A percentile compares a stretch with the other conserved stretches of the same genome.
Conservation (phyloP, 1,140 invertebrate species). For the Zaprionus gabonicus region DNA sequence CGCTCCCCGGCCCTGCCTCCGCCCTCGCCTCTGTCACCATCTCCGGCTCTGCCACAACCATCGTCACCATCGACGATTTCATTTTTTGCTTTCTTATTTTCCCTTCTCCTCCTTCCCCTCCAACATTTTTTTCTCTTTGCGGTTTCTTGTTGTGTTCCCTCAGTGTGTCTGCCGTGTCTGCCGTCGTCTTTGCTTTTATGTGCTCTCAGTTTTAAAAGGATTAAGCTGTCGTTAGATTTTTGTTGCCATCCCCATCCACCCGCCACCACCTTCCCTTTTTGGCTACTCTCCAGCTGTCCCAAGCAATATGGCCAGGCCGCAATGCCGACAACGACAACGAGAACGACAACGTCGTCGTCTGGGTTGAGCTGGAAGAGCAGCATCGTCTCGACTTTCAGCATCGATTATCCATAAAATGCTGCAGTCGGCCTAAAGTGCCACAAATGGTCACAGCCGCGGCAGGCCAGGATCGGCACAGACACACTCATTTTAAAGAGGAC, state of each 20-base stretch:
- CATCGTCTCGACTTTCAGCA: constrained; percentile 65
- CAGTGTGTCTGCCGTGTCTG: constrained; percentile 43
- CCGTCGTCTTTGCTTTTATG: constrained; percentile 61
- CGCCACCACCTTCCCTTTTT: constrained; percentile 25
- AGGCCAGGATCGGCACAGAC: constrained; percentile 14
- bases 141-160: constrained; percentile 44
- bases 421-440: constrained; percentile 36
- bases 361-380: constrained; percentile 15
- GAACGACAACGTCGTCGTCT: constrained; percentile 18
- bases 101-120: background rate
- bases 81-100: constrained; percentile 23
- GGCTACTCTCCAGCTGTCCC: constrained; percentile 25
- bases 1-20: background rate
- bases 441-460: constrained; percentile 23
- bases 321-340: constrained; percentile 9
- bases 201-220: constrained; percentile 78
- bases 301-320: constrained; percentile 19
- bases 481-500: constrained; percentile 12
- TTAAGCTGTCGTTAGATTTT: constrained; percentile 77
- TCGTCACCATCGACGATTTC: constrained; percentile 22
- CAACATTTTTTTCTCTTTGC: constrained; percentile 17
- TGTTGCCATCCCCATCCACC: constrained; percentile 20
- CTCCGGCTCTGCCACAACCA: background rate
- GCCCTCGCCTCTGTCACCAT: background rate
- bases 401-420: constrained; percentile 70